Evolutionary conservation across 2,113 vertebrate genomes (phyloP).

Genomic region (Rhodinocichla rosea): DNA sequence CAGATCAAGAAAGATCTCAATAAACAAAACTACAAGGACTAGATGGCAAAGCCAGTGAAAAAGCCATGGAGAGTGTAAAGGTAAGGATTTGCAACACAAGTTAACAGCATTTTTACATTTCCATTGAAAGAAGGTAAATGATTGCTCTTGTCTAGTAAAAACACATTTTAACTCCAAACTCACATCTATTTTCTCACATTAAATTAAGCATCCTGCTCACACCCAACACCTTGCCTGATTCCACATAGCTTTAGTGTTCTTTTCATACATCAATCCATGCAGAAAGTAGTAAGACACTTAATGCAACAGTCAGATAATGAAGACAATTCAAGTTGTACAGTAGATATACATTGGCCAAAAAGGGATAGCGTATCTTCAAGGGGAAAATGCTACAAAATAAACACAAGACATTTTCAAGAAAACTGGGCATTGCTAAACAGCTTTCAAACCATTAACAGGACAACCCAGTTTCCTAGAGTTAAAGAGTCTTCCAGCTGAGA

Average conservation of each 20-base stretch:
- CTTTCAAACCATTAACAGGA: conserved; percentile 65
- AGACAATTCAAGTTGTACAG: conserved; percentile 69
- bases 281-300: conserved; percentile 74
- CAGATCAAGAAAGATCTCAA: conserved; percentile 69
- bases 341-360: conserved; percentile 72
- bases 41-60: conserved; percentile 72
- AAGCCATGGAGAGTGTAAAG: conserved; percentile 59
- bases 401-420: conserved; percentile 67
- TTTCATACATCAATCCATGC: conserved; percentile 75
- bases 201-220: conserved; percentile 71
- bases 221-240: conserved; percentile 57
- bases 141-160: conserved; percentile 70
- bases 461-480: conserved; percentile 68
- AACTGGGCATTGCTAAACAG: conserved; percentile 73
- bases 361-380: conserved; percentile 36
- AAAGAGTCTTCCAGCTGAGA: conserved; percentile 73
- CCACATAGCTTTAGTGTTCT: conserved; percentile 66
- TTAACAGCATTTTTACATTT: conserved; percentile 73
- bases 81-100: conserved; percentile 68
- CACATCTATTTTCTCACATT: conserved; percentile 73
- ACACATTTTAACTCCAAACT: conserved; percentile 69
- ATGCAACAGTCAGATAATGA: conserved; percentile 71
- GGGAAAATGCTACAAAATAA: conserved; percentile 65
- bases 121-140: conserved; percentile 64
- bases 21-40: conserved; percentile 73